Evolutionary conservation across 2,888 invertebrate genomes (phyloP).

Genomic region (Dichetophora obliterata): DNA sequence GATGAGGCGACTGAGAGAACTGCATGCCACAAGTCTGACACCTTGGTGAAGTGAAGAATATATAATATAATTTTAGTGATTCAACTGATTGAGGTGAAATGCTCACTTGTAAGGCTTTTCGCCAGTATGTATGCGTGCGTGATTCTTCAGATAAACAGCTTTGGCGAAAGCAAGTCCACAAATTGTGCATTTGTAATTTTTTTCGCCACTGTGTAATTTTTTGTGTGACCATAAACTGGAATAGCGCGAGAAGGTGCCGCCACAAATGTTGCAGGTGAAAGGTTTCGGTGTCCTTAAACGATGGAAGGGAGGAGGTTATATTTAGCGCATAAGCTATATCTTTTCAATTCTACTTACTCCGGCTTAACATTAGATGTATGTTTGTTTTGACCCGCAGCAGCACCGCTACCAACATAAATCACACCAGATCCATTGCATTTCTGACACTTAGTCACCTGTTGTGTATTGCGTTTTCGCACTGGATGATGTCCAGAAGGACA

Average conservation of each 20-base stretch:
- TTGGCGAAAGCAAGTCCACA: conserved; percentile 91
- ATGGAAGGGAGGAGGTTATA: conserved; percentile 17
- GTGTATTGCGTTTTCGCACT: conserved; percentile 87
- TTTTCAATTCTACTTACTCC: conserved; percentile 60
- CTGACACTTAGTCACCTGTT: conserved; percentile 85
- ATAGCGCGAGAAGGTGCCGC: conserved; percentile 85
- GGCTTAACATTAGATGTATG: conserved; percentile 54
- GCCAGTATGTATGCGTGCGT: conserved; percentile 88
- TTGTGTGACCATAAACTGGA: conserved; percentile 92
- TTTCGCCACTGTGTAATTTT: conserved; percentile 83
- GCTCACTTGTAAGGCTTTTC: conserved; percentile 84
- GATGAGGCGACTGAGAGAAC: conserved; percentile 89
- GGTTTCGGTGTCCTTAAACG: conserved; percentile 78
- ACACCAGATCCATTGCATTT: conserved; percentile 91
- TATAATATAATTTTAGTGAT: no score
- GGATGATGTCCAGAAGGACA: conserved; percentile 75
- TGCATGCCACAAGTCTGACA: conserved; percentile 92
- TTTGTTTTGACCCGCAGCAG: conserved; percentile 26
- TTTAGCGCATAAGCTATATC: not conserved
- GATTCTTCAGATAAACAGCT: conserved; percentile 91
- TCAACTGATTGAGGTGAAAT: not conserved
- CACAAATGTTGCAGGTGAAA: conserved; percentile 90
- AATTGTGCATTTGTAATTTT: conserved; percentile 90
- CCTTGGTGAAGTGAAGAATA: conserved; percentile 67
- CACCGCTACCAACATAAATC: conserved; percentile 71